Evolutionary conservation across 2,113 vertebrate species (phyloP), one percentile per base, ranked within the genome.

Genomic region (Sakesphorus luctuosus): DNA sequence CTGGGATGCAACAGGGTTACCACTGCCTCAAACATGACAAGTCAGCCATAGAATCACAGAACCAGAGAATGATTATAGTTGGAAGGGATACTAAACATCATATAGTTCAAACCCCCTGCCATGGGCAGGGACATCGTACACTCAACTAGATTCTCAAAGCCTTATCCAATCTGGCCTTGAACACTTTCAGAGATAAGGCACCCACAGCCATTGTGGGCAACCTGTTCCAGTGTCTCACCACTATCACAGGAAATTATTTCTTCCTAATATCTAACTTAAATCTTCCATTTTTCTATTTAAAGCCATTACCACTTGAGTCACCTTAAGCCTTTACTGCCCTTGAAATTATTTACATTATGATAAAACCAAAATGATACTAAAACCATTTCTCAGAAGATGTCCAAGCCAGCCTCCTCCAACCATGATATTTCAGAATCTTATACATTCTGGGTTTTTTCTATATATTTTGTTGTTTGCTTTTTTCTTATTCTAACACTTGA

Each of bases 361-460:
- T n/a, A 11, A 24, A 74, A 24, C 55, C 77, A 14, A 66, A 68
- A 58, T 26, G 15, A 2, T 31, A 55, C 7, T 52, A 43, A 28
- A 5, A 7, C 0, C 0, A 3, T 26, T 33, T 75, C 49, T 83
- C 23, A 65, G 24, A 89, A 20, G 33, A 69, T 31, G 3, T 43
- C 8, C 18, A 85, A 82, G 6, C 7, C 36, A 69, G 16, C 7
- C 10, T 43, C 7, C 12, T 49, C 5, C 18, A 50, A 87, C 25
- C 2, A 12, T n/a, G 10, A 5, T 56, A 28, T 28, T 63, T 82
- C 40, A 82, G 46, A 87, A 40, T 47, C 33, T 59, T 59, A 8
- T 25, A 36, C 1, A 6, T 69, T 35, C 76, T 24, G 28, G 9
- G 3, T 8, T 47, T 75, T 43, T 43, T 20, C 76, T 16, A 6